These are phyloP conservation scores for Amia ocellicauda DNA, from an alignment of 2,113 vertebrate genomes.

Conservation along the genomic window DNA sequence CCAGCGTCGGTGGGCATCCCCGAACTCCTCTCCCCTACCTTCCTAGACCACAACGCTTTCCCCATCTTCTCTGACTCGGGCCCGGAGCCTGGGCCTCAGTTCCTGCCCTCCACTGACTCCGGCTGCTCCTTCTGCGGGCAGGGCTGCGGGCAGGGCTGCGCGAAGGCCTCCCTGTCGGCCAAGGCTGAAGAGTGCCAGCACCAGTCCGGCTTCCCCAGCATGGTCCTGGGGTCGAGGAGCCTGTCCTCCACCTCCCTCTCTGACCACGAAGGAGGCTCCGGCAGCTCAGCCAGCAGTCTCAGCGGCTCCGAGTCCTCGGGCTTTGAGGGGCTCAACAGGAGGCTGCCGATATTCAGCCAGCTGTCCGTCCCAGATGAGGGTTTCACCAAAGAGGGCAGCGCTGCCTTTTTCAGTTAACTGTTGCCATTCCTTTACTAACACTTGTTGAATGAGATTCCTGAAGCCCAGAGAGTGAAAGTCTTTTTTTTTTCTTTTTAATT, in stretches of 20 bases:
- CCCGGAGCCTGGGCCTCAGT: conserved; percentile 52
- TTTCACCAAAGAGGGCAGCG: conserved; percentile 22
- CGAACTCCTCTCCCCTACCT: conserved; percentile 56
- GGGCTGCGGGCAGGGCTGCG: conserved; percentile 46
- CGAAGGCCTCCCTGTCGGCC: conserved; percentile 21
- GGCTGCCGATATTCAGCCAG: conserved; percentile 85
- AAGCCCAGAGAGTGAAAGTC: background rate
- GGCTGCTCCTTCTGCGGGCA: conserved; percentile 60
- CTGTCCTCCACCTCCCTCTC: conserved; percentile 79
- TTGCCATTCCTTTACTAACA: background rate
- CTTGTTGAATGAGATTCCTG: background rate
- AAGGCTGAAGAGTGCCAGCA: conserved; percentile 10
- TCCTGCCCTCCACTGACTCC: conserved; percentile 63
- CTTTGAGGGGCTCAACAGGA: conserved; percentile 51
- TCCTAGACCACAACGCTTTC: conserved; percentile 51
- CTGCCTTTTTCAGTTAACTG: conserved; percentile 46
- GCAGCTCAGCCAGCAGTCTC: conserved; percentile 72
- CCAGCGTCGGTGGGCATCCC: conserved; percentile 57
- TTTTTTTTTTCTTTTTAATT: background rate
- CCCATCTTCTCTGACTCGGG: conserved; percentile 41
- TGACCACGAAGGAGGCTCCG: conserved; percentile 69
- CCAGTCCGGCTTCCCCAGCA: conserved; percentile 24
- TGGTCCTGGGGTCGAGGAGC: conserved; percentile 51
- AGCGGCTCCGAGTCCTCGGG: conserved; percentile 73
- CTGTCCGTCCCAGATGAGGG: conserved; percentile 73